phyloP scores from a whole-genome alignment of 2,113 vertebrate species.

The Varanus komodoensis region DNA sequence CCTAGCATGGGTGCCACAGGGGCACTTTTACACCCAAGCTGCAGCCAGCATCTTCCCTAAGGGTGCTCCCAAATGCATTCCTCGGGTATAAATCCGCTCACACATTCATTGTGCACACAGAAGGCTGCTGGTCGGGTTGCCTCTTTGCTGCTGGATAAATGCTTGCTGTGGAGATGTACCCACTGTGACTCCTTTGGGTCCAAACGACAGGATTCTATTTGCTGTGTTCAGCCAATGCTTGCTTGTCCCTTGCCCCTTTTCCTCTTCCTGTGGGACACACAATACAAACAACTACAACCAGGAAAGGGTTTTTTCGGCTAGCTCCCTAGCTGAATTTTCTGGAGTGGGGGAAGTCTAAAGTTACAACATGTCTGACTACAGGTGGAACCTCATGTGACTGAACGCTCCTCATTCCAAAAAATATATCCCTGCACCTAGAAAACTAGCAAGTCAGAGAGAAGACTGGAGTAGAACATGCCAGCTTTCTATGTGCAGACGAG shows the following conservation, averaged over 20 bases:
- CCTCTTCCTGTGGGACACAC: not conserved
- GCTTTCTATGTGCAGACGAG: not conserved
- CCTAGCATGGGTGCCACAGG: too few relatives aligned
- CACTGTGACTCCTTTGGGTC: not conserved
- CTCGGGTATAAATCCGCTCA: not conserved
- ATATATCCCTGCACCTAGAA: not conserved
- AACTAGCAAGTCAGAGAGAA: not conserved
- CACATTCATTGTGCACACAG: not conserved
- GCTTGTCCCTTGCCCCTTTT: not conserved
- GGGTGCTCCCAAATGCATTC: too few relatives aligned
- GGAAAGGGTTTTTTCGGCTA: not conserved
- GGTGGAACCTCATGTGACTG: not conserved
- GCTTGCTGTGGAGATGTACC: not conserved
- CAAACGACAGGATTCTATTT: too few relatives aligned
- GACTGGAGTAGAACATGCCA: not conserved
- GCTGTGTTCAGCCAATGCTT: not conserved
- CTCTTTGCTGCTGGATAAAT: not conserved
- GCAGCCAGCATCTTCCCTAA: too few relatives aligned
- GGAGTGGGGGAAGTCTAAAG: too few relatives aligned
- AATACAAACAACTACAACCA: not conserved
- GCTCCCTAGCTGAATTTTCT: too few relatives aligned
- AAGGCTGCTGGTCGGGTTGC: too few relatives aligned
- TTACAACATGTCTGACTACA: not conserved
- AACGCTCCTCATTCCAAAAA: too few relatives aligned
- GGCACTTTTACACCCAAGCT: too few relatives aligned